Percentiles rank a stretch among this genome's conserved stretches.
Evolutionary conservation across 2,797 vertebrate genomes (phyloP).

Genomic region (Acanthurus leucopareius): DNA sequence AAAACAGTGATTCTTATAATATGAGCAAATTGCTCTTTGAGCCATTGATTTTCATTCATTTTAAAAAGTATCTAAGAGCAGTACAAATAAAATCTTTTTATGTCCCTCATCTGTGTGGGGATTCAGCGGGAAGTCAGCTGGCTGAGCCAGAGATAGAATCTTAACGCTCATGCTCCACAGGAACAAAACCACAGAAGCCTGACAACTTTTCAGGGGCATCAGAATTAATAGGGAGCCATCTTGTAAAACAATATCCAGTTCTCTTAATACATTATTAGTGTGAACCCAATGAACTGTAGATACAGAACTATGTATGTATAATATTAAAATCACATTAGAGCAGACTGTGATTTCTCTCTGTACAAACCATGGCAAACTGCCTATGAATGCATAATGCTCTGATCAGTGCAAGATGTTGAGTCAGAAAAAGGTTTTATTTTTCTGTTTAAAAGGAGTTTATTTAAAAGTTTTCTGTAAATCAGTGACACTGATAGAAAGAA

Average conservation of each 20-base stretch:
- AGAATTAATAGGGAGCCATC: too few relatives aligned
- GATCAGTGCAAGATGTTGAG: neutral
- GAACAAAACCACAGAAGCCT: neutral
- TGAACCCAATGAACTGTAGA: neutral
- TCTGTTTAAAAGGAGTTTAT: neutral
- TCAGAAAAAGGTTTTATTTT: neutral
- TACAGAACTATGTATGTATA: neutral
- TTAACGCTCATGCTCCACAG: neutral
- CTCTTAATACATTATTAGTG: too few relatives aligned
- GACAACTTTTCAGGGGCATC: neutral
- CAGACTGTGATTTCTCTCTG: neutral
- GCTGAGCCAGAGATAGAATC: neutral
- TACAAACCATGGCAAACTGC: neutral
- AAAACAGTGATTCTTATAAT: too few relatives aligned
- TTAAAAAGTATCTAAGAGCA: neutral
- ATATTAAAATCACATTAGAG: neutral
- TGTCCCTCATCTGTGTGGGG: neutral
- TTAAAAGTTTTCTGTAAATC: neutral
- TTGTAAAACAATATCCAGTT: neutral
- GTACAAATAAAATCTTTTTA: neutral
- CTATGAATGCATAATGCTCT: neutral
- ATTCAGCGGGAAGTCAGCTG: neutral
- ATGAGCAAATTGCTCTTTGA: neutral
- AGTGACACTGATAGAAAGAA: neutral
- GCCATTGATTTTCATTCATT: neutral